Conservation (phyloP, 2,113 vertebrate genomes). For the Megalops atlanticus region DNA sequence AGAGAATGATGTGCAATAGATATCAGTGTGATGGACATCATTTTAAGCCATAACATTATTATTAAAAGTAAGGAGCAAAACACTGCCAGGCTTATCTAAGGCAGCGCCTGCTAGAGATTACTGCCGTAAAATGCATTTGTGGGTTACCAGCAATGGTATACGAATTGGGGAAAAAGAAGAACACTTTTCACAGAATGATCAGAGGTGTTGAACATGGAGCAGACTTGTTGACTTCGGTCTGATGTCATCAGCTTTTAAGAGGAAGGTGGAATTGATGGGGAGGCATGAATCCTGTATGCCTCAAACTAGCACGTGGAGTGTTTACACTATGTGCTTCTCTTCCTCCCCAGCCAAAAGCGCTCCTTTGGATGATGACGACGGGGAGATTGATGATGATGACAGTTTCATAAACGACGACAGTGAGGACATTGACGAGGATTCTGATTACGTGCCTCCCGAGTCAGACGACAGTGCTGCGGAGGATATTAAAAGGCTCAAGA, state of each 20-base stretch:
- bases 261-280: too few relatives aligned
- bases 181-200: too few relatives aligned
- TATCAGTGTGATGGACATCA: too few relatives aligned
- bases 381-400: conserved; percentile 46
- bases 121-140: neutral
- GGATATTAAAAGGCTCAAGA: conserved; percentile 52
- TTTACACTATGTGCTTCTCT: neutral
- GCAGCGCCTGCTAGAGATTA: neutral
- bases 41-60: too few relatives aligned
- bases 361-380: conserved; percentile 19
- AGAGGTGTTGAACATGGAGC: too few relatives aligned
- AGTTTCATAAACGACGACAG: conserved; percentile 69
- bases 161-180: too few relatives aligned
- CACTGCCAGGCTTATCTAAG: too few relatives aligned
- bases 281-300: neutral
- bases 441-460: conserved; percentile 60
- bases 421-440: conserved; percentile 56
- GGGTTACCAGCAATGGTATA: neutral
- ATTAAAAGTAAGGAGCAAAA: neutral
- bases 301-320: neutral
- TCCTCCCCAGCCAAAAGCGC: conserved; percentile 14
- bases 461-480: conserved; percentile 53
- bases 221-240: too few relatives aligned
- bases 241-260: too few relatives aligned
- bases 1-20: neutral